Evolutionary conservation across 2,888 invertebrate species (phyloP).

Genomic region (Callimorpha dominula): DNA sequence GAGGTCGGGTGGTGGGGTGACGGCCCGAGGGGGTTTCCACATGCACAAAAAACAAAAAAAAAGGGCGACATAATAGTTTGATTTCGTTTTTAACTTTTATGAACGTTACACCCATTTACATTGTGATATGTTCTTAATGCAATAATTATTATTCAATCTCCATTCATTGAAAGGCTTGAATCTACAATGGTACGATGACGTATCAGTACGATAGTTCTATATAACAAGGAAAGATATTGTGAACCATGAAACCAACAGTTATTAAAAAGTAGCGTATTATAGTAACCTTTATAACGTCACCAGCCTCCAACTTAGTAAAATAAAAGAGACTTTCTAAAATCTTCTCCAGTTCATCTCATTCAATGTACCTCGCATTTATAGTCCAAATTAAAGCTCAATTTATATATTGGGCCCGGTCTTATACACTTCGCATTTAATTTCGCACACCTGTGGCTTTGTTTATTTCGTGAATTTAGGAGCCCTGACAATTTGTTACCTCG

Average conservation of each 20-base stretch:
- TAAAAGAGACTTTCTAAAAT: neutral
- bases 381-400: constrained; percentile 66
- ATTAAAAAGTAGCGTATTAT: neutral
- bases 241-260: neutral
- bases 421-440: constrained; percentile 70
- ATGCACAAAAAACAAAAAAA: too few species aligned
- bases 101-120: too few species aligned
- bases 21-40: too few species aligned
- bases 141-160: too few species aligned
- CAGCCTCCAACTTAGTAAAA: neutral
- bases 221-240: neutral
- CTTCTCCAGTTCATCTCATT: constrained; percentile 24
- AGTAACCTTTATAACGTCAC: neutral
- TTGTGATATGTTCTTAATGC: too few species aligned
- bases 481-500: constrained; percentile 56
- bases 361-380: constrained; percentile 42
- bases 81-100: too few species aligned
- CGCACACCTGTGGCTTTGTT: constrained; percentile 79
- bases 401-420: constrained; percentile 66
- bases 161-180: too few species aligned
- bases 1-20: too few species aligned
- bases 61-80: too few species aligned
- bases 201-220: neutral
- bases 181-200: too few species aligned
- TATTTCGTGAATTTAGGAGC: constrained; percentile 69